These are phyloP conservation scores for Tragelaphus oryx DNA, from an alignment of 2,797 vertebrate species.

Conservation along the genomic window DNA sequence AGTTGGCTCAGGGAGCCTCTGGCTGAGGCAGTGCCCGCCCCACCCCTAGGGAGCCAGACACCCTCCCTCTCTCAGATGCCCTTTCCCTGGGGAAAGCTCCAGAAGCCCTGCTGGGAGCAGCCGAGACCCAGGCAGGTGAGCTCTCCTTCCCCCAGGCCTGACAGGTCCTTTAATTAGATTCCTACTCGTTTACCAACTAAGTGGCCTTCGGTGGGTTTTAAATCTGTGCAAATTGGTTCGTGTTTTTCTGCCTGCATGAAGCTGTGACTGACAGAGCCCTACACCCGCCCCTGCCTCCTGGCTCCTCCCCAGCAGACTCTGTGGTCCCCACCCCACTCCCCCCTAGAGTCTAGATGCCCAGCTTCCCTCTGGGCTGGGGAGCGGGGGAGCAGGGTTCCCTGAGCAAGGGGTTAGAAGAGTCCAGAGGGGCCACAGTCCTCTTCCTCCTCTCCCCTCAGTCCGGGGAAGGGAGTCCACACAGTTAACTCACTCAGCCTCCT, in stretches of 20 bases:
- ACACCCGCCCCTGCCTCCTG: background rate
- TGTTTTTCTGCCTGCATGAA: conserved; percentile 46
- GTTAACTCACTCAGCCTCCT: background rate
- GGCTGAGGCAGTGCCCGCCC: background rate
- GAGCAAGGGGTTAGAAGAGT: background rate
- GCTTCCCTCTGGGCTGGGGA: background rate
- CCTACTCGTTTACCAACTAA: conserved; percentile 59
- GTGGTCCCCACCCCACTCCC: background rate
- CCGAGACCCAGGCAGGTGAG: conserved; percentile 41
- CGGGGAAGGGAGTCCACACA: rapidly evolving
- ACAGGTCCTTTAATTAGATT: conserved; percentile 60
- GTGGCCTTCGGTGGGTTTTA: conserved; percentile 70
- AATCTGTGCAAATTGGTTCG: conserved; percentile 43
- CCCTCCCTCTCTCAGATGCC: background rate
- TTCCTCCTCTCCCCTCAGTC: background rate
- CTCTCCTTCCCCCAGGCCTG: background rate
- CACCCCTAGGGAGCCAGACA: background rate
- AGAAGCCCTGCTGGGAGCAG: background rate
- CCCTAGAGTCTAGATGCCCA: background rate
- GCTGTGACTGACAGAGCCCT: conserved; percentile 36
- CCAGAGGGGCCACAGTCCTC: background rate
- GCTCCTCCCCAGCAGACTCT: background rate
- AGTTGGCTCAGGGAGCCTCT: background rate
- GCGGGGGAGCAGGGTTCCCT: background rate
- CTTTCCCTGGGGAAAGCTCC: background rate